Conservation (phyloP, 2,113 vertebrate genomes). For the Gasterosteus nipponicus region DNA sequence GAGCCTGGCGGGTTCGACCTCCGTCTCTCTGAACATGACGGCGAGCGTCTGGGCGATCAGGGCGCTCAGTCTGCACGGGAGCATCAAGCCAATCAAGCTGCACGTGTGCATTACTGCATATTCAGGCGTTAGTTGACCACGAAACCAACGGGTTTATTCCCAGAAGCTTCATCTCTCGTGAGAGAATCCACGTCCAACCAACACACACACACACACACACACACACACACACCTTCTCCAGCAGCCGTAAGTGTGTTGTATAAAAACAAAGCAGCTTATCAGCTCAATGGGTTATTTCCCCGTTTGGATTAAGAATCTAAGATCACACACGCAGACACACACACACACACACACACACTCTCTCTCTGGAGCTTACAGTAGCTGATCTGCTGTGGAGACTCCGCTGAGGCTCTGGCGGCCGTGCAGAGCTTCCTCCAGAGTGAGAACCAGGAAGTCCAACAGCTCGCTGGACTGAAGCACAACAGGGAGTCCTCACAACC, state of each 20-base stretch:
- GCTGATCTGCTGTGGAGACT: conserved; percentile 63
- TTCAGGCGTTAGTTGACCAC: too few relatives aligned
- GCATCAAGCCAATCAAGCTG: not conserved
- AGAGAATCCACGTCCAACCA: too few relatives aligned
- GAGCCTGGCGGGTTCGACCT: conserved; percentile 76
- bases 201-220: conserved; percentile 19
- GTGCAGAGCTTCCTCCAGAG: conserved; percentile 71
- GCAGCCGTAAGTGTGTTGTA: conserved; percentile 13
- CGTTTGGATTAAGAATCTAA: not conserved
- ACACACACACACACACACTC: conserved; percentile 35
- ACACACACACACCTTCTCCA: not conserved
- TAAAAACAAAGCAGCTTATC: conserved; percentile 22
- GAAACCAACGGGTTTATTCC: too few relatives aligned
- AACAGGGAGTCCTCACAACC: not conserved
- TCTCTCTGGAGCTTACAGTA: conserved; percentile 70
- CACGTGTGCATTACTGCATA: too few relatives aligned
- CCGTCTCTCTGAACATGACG: conserved; percentile 85
- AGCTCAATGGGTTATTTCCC: not conserved
- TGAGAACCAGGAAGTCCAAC: conserved; percentile 78
- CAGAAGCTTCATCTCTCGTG: too few relatives aligned
- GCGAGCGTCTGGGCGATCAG: conserved; percentile 81
- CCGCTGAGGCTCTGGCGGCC: conserved; percentile 25
- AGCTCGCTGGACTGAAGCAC: conserved; percentile 75
- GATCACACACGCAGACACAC: not conserved
- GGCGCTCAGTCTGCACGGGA: conserved; percentile 75